Evolutionary conservation across 1,140 invertebrate genomes (phyloP), one percentile per base, ranked within the genome.

Genomic region (Anthonomus grandis): DNA sequence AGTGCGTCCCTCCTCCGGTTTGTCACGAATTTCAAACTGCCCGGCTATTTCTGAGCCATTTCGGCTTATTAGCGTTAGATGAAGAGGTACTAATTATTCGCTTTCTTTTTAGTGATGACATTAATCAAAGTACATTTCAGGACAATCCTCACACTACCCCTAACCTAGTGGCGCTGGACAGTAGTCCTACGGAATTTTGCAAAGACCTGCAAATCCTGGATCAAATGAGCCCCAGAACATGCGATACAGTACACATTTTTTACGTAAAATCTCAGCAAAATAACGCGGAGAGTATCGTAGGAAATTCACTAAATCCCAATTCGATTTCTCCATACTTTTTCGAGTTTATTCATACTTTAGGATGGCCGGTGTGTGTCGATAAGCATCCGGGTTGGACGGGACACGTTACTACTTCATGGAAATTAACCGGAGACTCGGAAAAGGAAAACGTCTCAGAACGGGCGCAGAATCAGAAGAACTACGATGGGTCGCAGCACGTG

Each of bases 11-110:
- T 12, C 94, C 94, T 0, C 78, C 85, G 8, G 83, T 87, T 1
- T 89, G 87, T 58, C 86, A 93, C 48, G 91, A 96, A 68, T 96
- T 95, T 73, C 92, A 97, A 78, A 95, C 95, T 0, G 91, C 95
- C 1, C 79, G 95, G 55, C 73, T 98, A 0, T 95, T 98, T 72
- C 76, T 98, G 1, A 94, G 93, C 12, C 93, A 98, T 74, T 94
- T 97, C 74, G 94, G 94, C 4, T 90, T 95, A 66, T 76, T 97
- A 1, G 87, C 88, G 60, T 81, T 92, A 12, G 89, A 92, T 52
- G 76, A 85, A 65, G 74, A 75, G 72, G 79, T 15, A 73, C 49
- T n/a, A 69, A 24, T 19, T 38, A 17, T 49, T 55, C 51, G 31
- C 8, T 27, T 36, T 18, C 1, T 13, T 8, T 22, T 45, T 55